Evolutionary conservation across 2,888 invertebrate genomes (phyloP).

Genomic region (Drosophila birchii): DNA sequence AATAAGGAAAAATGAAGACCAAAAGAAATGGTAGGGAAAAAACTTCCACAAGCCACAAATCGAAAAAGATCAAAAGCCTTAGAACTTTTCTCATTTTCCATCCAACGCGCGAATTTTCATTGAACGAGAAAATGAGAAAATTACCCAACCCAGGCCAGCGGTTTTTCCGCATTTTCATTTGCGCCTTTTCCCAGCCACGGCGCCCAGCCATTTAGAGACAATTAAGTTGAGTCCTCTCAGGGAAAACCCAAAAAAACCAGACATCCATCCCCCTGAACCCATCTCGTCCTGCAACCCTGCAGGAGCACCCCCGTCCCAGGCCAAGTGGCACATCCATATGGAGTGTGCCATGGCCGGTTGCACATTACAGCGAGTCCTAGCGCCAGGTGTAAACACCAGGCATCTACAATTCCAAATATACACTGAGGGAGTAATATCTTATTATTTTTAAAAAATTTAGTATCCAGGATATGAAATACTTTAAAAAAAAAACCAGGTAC

Average conservation of each 20-base stretch:
- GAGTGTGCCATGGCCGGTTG: slow-evolving; percentile 70
- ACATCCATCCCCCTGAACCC: slow-evolving; percentile 19
- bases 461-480: neutral
- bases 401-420: slow-evolving; percentile 1
- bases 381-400: slow-evolving; percentile 69
- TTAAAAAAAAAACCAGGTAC: neutral
- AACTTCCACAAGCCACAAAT: slow-evolving; percentile 37
- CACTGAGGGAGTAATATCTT: neutral
- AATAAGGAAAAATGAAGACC: slow-evolving; percentile 1
- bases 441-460: too few species aligned
- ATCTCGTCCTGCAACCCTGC: slow-evolving; percentile 22
- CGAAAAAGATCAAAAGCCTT: slow-evolving; percentile 68
- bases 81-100: slow-evolving; percentile 70
- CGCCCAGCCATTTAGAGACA: slow-evolving; percentile 65
- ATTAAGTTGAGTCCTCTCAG: slow-evolving; percentile 62
- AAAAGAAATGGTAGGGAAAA: slow-evolving; percentile 27
- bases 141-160: slow-evolving; percentile 49
- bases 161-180: slow-evolving; percentile 33
- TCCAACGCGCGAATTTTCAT: slow-evolving; percentile 66
- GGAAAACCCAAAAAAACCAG: slow-evolving; percentile 10
- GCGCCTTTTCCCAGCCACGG: slow-evolving; percentile 33
- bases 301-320: slow-evolving; percentile 12
- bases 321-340: slow-evolving; percentile 42
- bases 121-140: slow-evolving; percentile 80
- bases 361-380: slow-evolving; percentile 55